These are phyloP conservation scores for Otocyon megalotis DNA, from an alignment of 2,113 vertebrate species.

Conservation along the genomic window DNA sequence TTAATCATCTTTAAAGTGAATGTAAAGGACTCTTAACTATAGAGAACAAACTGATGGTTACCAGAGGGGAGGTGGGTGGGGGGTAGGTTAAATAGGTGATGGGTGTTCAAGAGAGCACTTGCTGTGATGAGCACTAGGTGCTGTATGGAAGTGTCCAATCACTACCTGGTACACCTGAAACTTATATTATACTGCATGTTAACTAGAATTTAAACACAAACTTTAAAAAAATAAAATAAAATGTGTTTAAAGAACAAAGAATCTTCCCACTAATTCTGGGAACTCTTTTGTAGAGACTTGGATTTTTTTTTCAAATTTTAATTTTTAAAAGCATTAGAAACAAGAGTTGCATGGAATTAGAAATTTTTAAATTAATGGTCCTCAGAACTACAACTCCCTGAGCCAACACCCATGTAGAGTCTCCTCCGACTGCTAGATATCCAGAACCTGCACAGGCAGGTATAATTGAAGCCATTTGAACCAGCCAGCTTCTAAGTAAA, in stretches of 20 bases:
- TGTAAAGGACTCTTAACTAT: background rate
- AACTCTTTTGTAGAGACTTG: slow-evolving; percentile 1
- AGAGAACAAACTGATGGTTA: background rate
- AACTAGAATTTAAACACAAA: background rate
- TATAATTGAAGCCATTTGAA: background rate
- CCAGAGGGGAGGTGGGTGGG: background rate
- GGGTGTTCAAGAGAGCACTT: background rate
- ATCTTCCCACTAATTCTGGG: background rate
- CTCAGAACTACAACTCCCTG: background rate
- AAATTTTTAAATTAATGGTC: background rate
- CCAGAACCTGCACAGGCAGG: background rate
- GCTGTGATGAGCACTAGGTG: background rate
- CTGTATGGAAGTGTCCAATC: background rate
- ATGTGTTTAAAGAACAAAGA: slow-evolving; percentile 7
- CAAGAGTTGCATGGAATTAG: background rate
- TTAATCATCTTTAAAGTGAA: background rate
- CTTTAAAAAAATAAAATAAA: background rate
- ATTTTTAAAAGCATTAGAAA: background rate
- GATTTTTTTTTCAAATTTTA: background rate
- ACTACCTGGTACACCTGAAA: background rate
- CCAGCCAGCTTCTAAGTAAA: background rate
- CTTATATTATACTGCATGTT: background rate
- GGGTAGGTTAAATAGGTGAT: background rate
- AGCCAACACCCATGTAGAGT: background rate
- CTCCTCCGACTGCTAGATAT: background rate